Conservation (phyloP, 2,888 invertebrate genomes). For the Pachydiplax longipennis region DNA sequence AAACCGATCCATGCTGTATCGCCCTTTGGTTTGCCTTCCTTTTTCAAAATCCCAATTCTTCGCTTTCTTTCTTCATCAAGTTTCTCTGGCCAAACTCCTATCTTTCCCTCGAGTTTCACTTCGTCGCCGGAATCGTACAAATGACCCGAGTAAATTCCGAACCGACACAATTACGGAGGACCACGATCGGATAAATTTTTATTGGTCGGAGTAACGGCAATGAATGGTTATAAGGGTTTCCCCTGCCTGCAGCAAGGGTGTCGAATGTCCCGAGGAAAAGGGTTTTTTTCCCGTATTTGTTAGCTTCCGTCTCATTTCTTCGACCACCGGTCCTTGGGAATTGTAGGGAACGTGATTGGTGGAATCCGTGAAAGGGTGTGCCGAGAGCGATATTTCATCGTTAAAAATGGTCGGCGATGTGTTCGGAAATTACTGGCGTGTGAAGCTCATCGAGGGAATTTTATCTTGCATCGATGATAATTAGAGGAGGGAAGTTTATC, state of each 20-base stretch:
- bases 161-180: constrained; percentile 15
- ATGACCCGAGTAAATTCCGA: constrained; percentile 14
- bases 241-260: background rate
- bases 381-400: background rate
- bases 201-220: constrained; percentile 23
- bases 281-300: background rate
- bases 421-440: background rate
- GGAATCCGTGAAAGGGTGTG: background rate
- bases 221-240: constrained; percentile 18
- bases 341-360: background rate
- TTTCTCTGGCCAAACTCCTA: background rate
- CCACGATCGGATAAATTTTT: constrained; percentile 8
- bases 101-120: background rate
- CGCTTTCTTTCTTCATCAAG: background rate
- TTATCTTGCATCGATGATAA: background rate
- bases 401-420: background rate
- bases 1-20: background rate
- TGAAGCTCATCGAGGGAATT: background rate
- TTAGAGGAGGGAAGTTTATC: background rate
- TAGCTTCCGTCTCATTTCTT: background rate
- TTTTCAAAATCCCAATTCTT: background rate
- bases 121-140: constrained; percentile 1
- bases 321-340: background rate
- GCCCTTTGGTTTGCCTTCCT: background rate
- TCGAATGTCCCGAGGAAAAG: background rate